Evolutionary conservation across 1,140 invertebrate species (phyloP), one percentile per base, ranked within the genome.

Genomic region (Goniozus legneri): DNA sequence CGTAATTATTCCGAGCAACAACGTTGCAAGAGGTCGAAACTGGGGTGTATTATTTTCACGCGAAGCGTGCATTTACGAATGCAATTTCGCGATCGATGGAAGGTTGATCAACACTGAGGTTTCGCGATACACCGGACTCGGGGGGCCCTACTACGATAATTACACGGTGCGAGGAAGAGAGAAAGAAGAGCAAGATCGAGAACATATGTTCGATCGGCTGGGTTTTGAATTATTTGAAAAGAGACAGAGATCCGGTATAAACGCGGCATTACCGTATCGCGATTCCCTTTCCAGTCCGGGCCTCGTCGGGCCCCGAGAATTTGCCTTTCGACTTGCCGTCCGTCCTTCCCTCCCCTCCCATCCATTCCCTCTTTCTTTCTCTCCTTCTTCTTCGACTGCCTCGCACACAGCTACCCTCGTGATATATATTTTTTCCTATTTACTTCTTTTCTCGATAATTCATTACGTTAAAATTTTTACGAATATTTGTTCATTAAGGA

Each of bases 211-310:
- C 72, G 70, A 76, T 76, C 72, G 71, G 70, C 64, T 64, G 62
- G 66, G 73, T 73, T 76, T 74, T 75, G 70, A 76, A 75, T 75
- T 76, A 76, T 76, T 76, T 74, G 73, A 76, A 76, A 76, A 76
- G 73, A 76, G 73, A 76, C 69, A 69, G 72, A 64, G 54, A 54
- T 61, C 67, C 64, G 63, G 55, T 54, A 61, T 65, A 63, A 62
- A 52, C 57, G 58, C 65, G 68, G 24, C 24, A 75, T 75, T 75
- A 73, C 72, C 69, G 68, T 71, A 74, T 74, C 69, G 65, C 67
- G 67, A 71, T 73, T 69, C 53, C 30, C 53, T 46, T 58, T 58
- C 44, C 50, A 50, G 43, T 47, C 52, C 39, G 48, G 44, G 43
- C 27, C 57, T 52, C 32, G n/a, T 55, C 52, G 48, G 51, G 54